phyloP scores from a whole-genome alignment of 2,888 invertebrate genomes.

The Lissonota sp. region DNA sequence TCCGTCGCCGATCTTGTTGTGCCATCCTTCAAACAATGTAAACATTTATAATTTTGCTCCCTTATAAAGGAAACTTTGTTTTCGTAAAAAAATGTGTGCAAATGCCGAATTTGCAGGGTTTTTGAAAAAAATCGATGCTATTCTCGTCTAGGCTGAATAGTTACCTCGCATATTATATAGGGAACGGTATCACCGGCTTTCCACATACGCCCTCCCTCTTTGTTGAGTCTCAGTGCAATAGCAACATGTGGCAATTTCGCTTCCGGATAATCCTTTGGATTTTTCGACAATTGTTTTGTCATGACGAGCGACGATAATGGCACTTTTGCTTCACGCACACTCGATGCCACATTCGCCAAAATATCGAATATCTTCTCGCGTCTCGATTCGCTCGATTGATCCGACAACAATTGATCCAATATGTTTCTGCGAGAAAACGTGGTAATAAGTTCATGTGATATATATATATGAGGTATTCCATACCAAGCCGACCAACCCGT shows the following conservation, averaged over 20 bases:
- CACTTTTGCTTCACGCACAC: slow-evolving; percentile 89
- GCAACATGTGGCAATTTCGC: slow-evolving; percentile 94
- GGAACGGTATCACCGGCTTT: slow-evolving; percentile 97
- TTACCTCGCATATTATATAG: slow-evolving; percentile 95
- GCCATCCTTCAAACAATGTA: slow-evolving; percentile 86
- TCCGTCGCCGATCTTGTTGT: slow-evolving; percentile 92
- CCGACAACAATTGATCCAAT: slow-evolving; percentile 92
- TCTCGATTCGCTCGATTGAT: slow-evolving; percentile 92
- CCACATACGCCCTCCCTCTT: slow-evolving; percentile 91
- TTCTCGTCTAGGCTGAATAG: neutral
- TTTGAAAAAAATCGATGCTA: neutral
- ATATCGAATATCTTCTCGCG: slow-evolving; percentile 93
- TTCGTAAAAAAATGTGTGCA: too few species aligned
- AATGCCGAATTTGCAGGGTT: neutral
- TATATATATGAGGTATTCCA: too few species aligned
- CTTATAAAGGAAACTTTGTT: too few species aligned
- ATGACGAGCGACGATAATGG: slow-evolving; percentile 92
- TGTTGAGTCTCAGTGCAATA: slow-evolving; percentile 94
- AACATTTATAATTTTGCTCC: slow-evolving; percentile 30
- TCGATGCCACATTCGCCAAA: slow-evolving; percentile 90
- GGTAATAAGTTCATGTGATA: slow-evolving; percentile 7
- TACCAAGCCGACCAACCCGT: too few species aligned
- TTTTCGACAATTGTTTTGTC: slow-evolving; percentile 97
- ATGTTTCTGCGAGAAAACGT: slow-evolving; percentile 86
- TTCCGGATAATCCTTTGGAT: slow-evolving; percentile 96